Percentiles rank a stretch among this genome's conserved stretches.
Conservation (phyloP, 2,113 vertebrate species). For the Myotis davidii region DNA sequence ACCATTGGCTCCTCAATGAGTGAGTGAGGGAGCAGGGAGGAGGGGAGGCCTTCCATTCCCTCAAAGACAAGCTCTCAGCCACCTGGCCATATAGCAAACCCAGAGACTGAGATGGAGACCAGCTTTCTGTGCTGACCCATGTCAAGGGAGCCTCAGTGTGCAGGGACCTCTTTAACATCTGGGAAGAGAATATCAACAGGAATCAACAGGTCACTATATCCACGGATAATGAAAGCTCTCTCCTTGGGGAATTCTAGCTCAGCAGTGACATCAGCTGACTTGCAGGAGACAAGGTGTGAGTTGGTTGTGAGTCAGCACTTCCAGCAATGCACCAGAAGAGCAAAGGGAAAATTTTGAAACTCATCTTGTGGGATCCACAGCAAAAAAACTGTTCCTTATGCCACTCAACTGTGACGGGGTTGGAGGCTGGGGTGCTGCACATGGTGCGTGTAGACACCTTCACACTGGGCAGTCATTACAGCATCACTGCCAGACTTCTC, state of each 20-base stretch:
- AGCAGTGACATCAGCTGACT: too few relatives aligned
- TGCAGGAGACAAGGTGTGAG: background rate
- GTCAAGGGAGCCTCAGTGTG: background rate
- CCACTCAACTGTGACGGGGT: background rate
- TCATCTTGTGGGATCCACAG: accelerated
- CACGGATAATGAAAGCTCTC: too few relatives aligned
- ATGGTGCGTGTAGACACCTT: accelerated
- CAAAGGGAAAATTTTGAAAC: too few relatives aligned
- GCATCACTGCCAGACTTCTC: background rate
- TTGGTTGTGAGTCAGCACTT: background rate
- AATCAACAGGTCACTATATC: background rate
- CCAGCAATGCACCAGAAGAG: accelerated
- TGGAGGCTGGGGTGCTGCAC: background rate
- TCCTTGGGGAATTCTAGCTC: too few relatives aligned
- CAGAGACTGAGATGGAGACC: background rate
- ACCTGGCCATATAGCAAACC: accelerated
- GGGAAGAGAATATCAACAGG: background rate
- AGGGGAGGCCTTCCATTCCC: background rate
- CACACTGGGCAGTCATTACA: background rate
- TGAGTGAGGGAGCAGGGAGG: background rate
- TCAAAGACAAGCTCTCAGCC: background rate
- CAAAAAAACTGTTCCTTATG: background rate
- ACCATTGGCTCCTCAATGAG: too few relatives aligned
- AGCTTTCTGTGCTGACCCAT: background rate
- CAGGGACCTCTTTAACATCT: background rate